Percentiles rank a stretch among this genome's conserved stretches.
These are phyloP conservation scores for Acanthacorydalis orientalis DNA, from an alignment of 2,888 invertebrate genomes.

Conservation along the genomic window DNA sequence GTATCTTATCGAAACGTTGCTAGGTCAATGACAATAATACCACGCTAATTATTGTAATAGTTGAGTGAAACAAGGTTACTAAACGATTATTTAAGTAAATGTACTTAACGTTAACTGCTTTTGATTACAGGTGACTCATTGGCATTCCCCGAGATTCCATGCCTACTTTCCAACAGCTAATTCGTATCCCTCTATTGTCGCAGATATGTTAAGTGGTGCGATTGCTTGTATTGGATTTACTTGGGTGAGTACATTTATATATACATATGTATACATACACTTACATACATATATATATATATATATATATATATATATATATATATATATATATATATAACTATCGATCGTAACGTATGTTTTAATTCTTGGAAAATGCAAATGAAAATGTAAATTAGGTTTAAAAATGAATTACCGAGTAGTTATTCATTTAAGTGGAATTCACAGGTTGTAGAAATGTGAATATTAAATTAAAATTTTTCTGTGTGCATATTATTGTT, in stretches of 20 bases:
- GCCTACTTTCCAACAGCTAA: constrained; percentile 91
- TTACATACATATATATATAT: too few species aligned
- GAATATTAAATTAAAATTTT: too few species aligned
- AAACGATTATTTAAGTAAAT: not conserved
- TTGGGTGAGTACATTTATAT: constrained; percentile 50
- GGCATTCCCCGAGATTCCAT: constrained; percentile 92
- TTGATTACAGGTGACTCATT: constrained; percentile 58
- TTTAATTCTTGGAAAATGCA: too few species aligned
- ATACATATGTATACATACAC: not conserved
- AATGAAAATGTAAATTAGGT: too few species aligned
- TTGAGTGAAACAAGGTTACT: not conserved
- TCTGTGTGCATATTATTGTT: too few species aligned
- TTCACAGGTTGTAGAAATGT: too few species aligned
- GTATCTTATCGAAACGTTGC: not conserved
- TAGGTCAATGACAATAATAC: not conserved
- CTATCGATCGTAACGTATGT: too few species aligned
- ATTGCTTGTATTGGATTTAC: constrained; percentile 93
- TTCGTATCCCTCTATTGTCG: constrained; percentile 85
- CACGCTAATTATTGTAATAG: not conserved
- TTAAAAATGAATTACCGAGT: too few species aligned
- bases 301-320: too few species aligned
- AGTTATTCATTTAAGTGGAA: too few species aligned
- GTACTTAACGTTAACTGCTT: constrained; percentile 1
- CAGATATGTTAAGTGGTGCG: constrained; percentile 87
- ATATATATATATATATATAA: too few species aligned